Base-by-base conservation (phyloP, 2,888 invertebrate species). In the Tiphia femorata region DNA sequence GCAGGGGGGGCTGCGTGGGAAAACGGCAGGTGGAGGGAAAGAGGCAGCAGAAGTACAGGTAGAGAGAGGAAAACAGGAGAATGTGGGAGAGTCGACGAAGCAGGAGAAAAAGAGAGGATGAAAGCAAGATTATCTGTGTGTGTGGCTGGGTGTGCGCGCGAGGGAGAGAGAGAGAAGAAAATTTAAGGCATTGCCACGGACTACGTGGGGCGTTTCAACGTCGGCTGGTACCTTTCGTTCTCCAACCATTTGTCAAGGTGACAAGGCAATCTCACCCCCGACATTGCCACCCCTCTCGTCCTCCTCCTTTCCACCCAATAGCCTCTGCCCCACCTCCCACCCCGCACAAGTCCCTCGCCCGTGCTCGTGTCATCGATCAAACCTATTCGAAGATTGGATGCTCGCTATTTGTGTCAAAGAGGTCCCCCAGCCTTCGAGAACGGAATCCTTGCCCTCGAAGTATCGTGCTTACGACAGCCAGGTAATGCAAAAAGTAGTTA, bases 171-270 rank as follows among this genome's bases (percentile, higher is more conserved):
- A 47, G 40, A 44, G 49, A 50, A 47, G 53, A 54, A 54, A 63
- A 66, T 59, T 64, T 57, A 42, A 62, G 64, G 59, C 52, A 55
- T 52, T 50, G 44, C 43, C 49, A 49, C 56, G 52, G 30, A 33
- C 46, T 27, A 53, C 40, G 49, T 20, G 51, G 52, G 52, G 52
- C 47, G 64, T 57, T 61, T 55, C 58, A 59, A 41, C 62, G 62
- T 55, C 38, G 58, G 50, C 59, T 62, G 64, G 67, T 67, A 72
- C 71, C 68, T 75, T 71, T 68, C 62, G 61, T 64, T 76, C 70
- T 70, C 69, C 64, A 73, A 77, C 69, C 78, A 81, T 81, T 81
- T 79, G 78, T 82, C 81, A 81, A 76, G 74, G 76, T 80, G 80
- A 79, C 79, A 80, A 72, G 76, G 73, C 75, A 75, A 78, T 80